Conservation (phyloP, 2,113 vertebrate genomes). For the Rissa tridactyla region DNA sequence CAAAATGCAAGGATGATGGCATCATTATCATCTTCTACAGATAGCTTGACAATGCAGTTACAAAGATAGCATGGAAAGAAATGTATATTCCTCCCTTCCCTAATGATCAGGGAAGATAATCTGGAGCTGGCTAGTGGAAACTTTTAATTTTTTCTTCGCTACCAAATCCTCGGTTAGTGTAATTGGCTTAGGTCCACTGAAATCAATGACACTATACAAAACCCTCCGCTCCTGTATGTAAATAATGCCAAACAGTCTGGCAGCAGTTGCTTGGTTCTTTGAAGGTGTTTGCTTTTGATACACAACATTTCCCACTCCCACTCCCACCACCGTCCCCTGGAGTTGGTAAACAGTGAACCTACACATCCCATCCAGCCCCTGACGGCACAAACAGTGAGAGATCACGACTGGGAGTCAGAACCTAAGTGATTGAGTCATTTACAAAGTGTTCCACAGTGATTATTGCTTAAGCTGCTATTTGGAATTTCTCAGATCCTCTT, state of each 20-base stretch:
- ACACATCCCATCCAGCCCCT: not conserved
- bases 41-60: not conserved
- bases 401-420: not conserved
- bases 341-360: not conserved
- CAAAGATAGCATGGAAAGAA: not conserved
- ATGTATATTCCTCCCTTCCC: not conserved
- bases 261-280: not conserved
- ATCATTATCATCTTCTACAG: not conserved
- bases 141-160: rapidly evolving
- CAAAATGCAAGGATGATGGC: not conserved
- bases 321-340: rapidly evolving
- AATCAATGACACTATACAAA: not conserved
- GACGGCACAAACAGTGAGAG: not conserved
- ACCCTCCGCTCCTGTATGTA: not conserved
- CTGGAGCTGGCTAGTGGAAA: not conserved
- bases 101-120: not conserved
- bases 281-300: not conserved
- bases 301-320: not conserved
- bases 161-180: not conserved
- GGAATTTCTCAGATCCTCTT: not conserved
- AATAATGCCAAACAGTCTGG: not conserved
- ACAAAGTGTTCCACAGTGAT: not conserved
- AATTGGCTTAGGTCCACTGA: not conserved
- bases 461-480: not conserved
- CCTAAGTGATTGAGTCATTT: not conserved